Conservation (phyloP, 2,797 vertebrate species). For the Australoheros facetus region DNA sequence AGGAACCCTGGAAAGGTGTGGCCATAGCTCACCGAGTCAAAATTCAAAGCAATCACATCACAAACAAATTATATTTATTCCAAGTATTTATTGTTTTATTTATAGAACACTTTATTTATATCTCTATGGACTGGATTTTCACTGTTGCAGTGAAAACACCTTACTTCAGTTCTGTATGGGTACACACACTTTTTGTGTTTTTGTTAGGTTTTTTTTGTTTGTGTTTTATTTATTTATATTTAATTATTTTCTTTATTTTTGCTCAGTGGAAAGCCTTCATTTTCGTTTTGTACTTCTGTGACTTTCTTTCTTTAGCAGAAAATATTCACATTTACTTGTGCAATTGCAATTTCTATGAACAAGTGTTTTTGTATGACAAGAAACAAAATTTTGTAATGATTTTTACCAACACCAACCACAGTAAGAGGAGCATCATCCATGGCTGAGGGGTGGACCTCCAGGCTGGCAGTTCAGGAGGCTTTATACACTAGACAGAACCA, state of each 20-base stretch:
- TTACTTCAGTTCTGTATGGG: constrained; percentile 50
- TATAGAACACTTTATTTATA: constrained; percentile 76
- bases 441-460: constrained; percentile 36
- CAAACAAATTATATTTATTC: constrained; percentile 79
- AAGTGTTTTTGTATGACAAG: constrained; percentile 96
- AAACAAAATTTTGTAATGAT: constrained; percentile 97
- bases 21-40: constrained; percentile 54
- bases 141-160: constrained; percentile 60
- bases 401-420: constrained; percentile 94
- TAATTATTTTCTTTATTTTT: constrained; percentile 7
- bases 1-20: constrained; percentile 30
- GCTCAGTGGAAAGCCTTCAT: constrained; percentile 79
- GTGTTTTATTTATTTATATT: not conserved
- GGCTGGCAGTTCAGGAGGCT: constrained; percentile 26
- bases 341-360: constrained; percentile 99
- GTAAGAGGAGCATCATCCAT: constrained; percentile 56
- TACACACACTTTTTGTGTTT: constrained; percentile 6
- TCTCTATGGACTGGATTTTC: constrained; percentile 80
- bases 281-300: constrained; percentile 84
- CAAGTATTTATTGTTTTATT: constrained; percentile 81
- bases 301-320: constrained; percentile 75
- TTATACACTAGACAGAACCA: constrained; percentile 33
- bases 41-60: constrained; percentile 69
- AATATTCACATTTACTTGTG: constrained; percentile 94
- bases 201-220: constrained; percentile 25